Evolutionary conservation across 1,140 invertebrate species (phyloP), one percentile per base, ranked within the genome.

Genomic region (Limonius californicus): DNA sequence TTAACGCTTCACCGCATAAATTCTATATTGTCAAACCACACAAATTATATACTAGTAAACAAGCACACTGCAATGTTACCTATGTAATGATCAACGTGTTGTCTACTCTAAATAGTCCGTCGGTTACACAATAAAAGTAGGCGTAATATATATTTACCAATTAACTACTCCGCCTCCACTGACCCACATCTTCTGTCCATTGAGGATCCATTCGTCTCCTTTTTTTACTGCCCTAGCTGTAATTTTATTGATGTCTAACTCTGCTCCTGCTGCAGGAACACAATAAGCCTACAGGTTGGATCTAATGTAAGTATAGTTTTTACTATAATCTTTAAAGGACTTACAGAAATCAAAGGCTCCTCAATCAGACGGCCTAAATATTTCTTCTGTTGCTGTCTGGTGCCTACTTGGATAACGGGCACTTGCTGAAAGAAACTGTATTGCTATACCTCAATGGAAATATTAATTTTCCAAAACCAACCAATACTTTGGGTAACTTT

Each of bases 101-200:
- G n/a, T n/a, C n/a, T n/a, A n/a, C n/a, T n/a, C n/a, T n/a, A n/a
- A n/a, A n/a, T n/a, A n/a, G n/a, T n/a, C n/a, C n/a, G n/a, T n/a
- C n/a, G n/a, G n/a, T n/a, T n/a, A n/a, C n/a, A n/a, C n/a, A n/a
- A n/a, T n/a, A n/a, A n/a, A n/a, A n/a, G n/a, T n/a, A n/a, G n/a
- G n/a, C n/a, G n/a, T n/a, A n/a, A n/a, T n/a, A n/a, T n/a, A n/a
- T n/a, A n/a, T n/a, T n/a, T 71, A 84, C 95, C 95, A 98, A 76
- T 92, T 95, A 16, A 96, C 95, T 14, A 93, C 87, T 18, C 95
- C 95, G 23, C 91, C 95, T 76, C 97, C 97, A 23, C 95, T 98
- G 67, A 99, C 99, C 97, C 97, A 99, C 96, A 98, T 98, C 80
- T 97, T 98, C 70, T 94, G 91, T 12, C 96, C 96, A 80, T 98